Evolutionary conservation across 2,888 invertebrate genomes (phyloP), one percentile per base, ranked within the genome.

Genomic region (Caenorhabditis sp.): DNA sequence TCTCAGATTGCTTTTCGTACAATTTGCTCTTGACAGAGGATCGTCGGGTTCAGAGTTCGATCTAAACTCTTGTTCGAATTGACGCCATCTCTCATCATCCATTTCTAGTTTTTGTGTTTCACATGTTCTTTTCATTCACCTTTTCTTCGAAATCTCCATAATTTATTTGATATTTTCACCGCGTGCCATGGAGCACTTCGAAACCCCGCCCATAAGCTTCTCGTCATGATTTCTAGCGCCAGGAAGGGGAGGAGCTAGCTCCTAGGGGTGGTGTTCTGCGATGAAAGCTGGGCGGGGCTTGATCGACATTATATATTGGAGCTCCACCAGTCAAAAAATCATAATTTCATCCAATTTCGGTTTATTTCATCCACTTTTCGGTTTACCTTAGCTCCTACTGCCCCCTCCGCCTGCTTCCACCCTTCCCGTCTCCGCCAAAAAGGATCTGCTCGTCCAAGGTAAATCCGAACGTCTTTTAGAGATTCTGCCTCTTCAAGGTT

Each of bases 161-260:
- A 9, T 50, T 39, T 15, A 1, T 15, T n/a, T 26, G 35, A 32
- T 32, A 27, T 58, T 45, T 32, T 50, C 17, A 30, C 3, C 30
- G 13, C 41, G 41, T 30, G 39, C 41, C 50, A 26, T 30, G 30
- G 1, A 24, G 30, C 15, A 37, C 32, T 32, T 2, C 11, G 15
- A 48, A 27, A 26, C 43, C 50, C 26, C 63, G 63, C 63, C 63
- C 53, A 4, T 39, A n/a, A 15, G 56, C 45, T 39, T 9, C 43
- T 24, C 24, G 41, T 22, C 43, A 43, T 43, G 32, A 63, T 63
- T 53, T 63, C 26, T 41, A 41, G 32, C 30, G 50, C 58, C 43
- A 32, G 35, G 13, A 24, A 8, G 48, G 46, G 61, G 63, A 11
- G 63, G 63, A 45, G 63, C 63, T 20, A 13, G 11, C 48, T 59